Conservation (phyloP, 64 coral and sea anemone species). For the Stichodactyla helianthus region DNA sequence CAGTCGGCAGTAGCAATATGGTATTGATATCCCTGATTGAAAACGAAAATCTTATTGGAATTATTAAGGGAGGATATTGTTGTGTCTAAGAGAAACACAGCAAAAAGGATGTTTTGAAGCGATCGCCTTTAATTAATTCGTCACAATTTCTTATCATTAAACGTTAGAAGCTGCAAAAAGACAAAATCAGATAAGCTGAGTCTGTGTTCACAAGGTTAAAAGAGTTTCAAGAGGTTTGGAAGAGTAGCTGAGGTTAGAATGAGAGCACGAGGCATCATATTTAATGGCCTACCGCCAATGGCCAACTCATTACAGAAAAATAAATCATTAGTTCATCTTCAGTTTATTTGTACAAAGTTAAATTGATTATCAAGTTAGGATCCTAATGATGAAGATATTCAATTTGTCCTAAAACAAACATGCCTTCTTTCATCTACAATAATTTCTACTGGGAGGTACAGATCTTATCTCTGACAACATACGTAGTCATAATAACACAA, state of each 20-base stretch:
- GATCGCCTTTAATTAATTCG: neutral
- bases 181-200: neutral
- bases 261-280: neutral
- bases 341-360: neutral
- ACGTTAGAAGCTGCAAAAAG: neutral
- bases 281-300: neutral
- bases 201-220: neutral
- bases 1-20: neutral
- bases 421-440: neutral
- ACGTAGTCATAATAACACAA: neutral
- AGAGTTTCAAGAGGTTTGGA: neutral
- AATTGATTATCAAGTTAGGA: neutral
- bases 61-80: neutral
- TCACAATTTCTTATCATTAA: neutral
- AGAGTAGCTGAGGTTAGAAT: neutral
- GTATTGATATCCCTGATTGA: neutral
- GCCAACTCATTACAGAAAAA: neutral
- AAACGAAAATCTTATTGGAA: neutral
- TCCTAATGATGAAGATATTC: neutral
- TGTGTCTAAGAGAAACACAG: neutral
- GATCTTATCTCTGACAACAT: neutral
- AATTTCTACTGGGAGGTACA: neutral
- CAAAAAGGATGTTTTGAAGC: neutral
- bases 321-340: neutral
- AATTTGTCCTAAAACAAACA: neutral